Evolutionary conservation across 2,797 vertebrate species (phyloP).

Genomic region (Manis pentadactyla): DNA sequence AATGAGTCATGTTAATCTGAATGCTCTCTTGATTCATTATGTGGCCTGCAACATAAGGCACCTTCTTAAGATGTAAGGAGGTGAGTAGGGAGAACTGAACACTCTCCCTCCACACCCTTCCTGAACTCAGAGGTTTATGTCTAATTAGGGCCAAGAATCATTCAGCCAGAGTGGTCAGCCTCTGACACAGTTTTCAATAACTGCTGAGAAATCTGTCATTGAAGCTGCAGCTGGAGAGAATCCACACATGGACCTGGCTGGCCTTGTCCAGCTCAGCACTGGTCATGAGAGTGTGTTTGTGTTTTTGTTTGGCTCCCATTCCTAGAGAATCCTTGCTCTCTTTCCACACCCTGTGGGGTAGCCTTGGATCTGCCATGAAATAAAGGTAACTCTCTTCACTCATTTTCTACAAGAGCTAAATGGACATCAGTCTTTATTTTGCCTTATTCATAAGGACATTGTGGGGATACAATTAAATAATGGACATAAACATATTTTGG

Average conservation of each 20-base stretch:
- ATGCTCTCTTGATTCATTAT: neutral
- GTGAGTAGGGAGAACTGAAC: neutral
- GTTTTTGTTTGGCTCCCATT: neutral
- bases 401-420: neutral
- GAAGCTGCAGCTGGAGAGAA: neutral
- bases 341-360: neutral
- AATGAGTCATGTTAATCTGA: neutral
- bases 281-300: neutral
- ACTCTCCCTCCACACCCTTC: neutral
- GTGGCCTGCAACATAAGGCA: neutral
- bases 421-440: neutral
- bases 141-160: conserved; percentile 30
- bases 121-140: conserved; percentile 29
- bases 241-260: neutral
- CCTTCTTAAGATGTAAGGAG: neutral
- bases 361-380: neutral
- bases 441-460: neutral
- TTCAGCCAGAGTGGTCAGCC: conserved; percentile 17
- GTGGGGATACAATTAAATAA: neutral
- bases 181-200: conserved; percentile 32
- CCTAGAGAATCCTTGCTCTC: neutral
- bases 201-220: conserved; percentile 20
- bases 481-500: neutral
- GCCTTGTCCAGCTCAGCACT: neutral
- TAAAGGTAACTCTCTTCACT: neutral